phyloP scores from a whole-genome alignment of 2,797 vertebrate genomes.

The Sternotherus odoratus region DNA sequence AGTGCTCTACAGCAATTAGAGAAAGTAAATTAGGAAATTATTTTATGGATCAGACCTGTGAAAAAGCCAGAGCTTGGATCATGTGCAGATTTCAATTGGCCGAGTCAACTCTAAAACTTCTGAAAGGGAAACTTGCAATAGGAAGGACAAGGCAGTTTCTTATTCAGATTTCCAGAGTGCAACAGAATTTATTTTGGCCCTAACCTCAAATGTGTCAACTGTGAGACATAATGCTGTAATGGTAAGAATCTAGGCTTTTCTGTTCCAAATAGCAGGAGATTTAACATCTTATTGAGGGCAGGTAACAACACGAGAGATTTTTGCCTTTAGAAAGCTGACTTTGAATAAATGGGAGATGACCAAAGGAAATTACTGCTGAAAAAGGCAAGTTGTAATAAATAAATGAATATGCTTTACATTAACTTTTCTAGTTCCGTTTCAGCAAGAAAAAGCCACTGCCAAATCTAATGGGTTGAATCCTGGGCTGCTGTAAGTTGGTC shows the following conservation, averaged over 20 bases:
- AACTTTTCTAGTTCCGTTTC: not conserved
- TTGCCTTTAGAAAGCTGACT: conserved; percentile 44
- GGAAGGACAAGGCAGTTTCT: accelerated
- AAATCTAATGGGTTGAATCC: not conserved
- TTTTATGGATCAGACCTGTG: not conserved
- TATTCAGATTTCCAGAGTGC: not conserved
- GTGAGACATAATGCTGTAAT: conserved; percentile 6
- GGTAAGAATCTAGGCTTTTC: conserved; percentile 29
- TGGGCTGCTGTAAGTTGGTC: not conserved
- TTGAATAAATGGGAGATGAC: conserved; percentile 33
- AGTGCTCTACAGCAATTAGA: not conserved
- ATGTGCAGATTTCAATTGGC: not conserved
- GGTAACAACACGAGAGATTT: not conserved
- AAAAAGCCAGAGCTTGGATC: not conserved
- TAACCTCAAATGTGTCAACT: conserved; percentile 19
- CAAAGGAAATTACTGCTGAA: conserved; percentile 40
- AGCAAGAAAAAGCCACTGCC: not conserved
- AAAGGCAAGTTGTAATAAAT: not conserved
- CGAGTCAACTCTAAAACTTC: not conserved
- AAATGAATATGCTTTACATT: not conserved
- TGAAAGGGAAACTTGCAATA: not conserved
- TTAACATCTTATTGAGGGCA: not conserved
- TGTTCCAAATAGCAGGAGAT: conserved; percentile 32
- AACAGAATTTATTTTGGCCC: conserved; percentile 1
- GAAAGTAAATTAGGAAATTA: not conserved